Conservation (phyloP, 2,113 vertebrate species). For the Pan paniscus region DNA sequence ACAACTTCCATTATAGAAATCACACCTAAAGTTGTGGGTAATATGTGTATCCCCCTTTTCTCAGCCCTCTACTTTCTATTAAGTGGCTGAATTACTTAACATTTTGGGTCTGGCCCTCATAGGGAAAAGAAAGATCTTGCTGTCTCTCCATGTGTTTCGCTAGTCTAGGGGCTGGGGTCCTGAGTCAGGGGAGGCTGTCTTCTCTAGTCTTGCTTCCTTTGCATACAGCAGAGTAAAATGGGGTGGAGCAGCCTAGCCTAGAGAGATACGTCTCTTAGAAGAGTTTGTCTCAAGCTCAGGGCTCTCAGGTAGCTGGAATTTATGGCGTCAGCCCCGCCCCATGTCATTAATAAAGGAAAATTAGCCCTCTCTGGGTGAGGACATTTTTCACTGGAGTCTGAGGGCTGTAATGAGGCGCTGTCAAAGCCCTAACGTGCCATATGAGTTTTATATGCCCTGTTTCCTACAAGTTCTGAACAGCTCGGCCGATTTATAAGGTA, state of each 20-base stretch:
- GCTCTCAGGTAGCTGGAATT: constrained; percentile 71
- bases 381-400: constrained; percentile 84
- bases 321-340: constrained; percentile 77
- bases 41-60: neutral
- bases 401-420: constrained; percentile 82
- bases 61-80: neutral
- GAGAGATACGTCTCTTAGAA: neutral
- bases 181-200: neutral
- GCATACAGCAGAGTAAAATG: neutral
- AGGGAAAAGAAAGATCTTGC: neutral
- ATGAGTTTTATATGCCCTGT: constrained; percentile 87
- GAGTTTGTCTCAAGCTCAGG: neutral
- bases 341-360: constrained; percentile 83
- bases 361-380: constrained; percentile 82
- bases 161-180: neutral
- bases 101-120: neutral
- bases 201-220: neutral
- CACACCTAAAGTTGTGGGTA: neutral
- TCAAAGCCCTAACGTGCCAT: constrained; percentile 84
- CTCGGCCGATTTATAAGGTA: constrained; percentile 87
- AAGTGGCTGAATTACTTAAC: neutral
- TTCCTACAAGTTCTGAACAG: constrained; percentile 88
- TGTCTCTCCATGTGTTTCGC: neutral
- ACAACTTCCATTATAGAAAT: neutral
- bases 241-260: neutral